These are phyloP conservation scores for Berghia stephanieae DNA, from an alignment of 1,140 invertebrate genomes.

Conservation along the genomic window DNA sequence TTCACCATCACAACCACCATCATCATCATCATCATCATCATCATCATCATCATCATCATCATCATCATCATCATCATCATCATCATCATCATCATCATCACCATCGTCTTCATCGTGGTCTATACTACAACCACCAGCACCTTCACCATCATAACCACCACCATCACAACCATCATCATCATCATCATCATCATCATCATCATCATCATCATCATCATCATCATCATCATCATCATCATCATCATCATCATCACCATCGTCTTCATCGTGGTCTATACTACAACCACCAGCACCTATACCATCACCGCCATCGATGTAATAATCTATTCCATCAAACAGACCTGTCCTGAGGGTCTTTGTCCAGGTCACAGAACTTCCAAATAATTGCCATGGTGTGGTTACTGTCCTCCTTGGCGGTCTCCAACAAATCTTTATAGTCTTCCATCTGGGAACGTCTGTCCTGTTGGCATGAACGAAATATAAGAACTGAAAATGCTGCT, in stretches of 20 bases:
- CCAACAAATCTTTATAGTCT: constrained; percentile 46
- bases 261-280: no score
- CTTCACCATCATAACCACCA: no score
- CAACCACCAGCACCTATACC: no score
- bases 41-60: constrained; percentile 24
- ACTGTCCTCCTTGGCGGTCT: constrained; percentile 41
- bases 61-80: constrained; percentile 23
- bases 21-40: constrained; percentile 1
- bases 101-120: no score
- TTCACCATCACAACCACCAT: no score
- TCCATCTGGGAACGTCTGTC: constrained; percentile 43
- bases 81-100: no score
- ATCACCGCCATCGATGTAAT: no score
- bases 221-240: constrained; percentile 9
- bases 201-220: constrained; percentile 20
- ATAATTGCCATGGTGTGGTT: constrained; percentile 53
- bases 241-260: neutral
- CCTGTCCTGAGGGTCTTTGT: constrained; percentile 52
- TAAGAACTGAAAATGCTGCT: neutral
- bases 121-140: no score
- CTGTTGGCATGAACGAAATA: no score
- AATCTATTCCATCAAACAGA: no score
- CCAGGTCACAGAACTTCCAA: constrained; percentile 63
- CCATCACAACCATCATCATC: neutral
- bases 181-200: constrained; percentile 5